These are phyloP conservation scores for Camponotus pennsylvanicus DNA, from an alignment of 1,140 invertebrate species.

Conservation along the genomic window DNA sequence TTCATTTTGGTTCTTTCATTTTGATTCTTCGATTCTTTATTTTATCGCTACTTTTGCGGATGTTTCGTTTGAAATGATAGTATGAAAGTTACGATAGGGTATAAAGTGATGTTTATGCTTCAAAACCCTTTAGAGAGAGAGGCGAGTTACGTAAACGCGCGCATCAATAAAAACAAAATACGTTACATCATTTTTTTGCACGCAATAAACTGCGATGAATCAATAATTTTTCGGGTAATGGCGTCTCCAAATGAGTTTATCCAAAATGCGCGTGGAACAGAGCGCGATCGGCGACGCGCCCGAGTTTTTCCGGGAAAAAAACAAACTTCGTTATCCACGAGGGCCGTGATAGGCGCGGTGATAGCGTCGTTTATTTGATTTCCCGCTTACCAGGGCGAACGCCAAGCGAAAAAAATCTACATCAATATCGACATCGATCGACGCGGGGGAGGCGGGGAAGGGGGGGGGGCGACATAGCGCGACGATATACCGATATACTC, in stretches of 20 bases:
- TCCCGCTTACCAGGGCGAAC: conserved; percentile 64
- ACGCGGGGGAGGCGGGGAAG: conserved; percentile 4
- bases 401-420: conserved; percentile 68
- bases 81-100: not conserved
- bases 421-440: conserved; percentile 69
- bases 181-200: conserved; percentile 1
- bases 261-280: conserved; percentile 22
- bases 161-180: not conserved
- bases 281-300: conserved; percentile 4
- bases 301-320: conserved; percentile 51
- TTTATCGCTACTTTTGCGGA: not conserved
- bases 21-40: not conserved
- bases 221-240: conserved; percentile 46
- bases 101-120: not conserved
- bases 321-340: conserved; percentile 58
- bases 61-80: not conserved
- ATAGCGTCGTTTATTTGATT: conserved; percentile 60
- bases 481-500: conserved; percentile 75
- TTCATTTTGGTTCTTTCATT: not conserved
- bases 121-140: not conserved
- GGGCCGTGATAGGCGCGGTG: conserved; percentile 33
- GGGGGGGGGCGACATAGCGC: conserved; percentile 7
- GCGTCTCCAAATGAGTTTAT: conserved; percentile 26
- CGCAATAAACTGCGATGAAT: conserved; percentile 5
- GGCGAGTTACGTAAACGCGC: not conserved